These are phyloP conservation scores for Ispidina lecontei DNA, from an alignment of 2,797 vertebrate species.

Conservation along the genomic window DNA sequence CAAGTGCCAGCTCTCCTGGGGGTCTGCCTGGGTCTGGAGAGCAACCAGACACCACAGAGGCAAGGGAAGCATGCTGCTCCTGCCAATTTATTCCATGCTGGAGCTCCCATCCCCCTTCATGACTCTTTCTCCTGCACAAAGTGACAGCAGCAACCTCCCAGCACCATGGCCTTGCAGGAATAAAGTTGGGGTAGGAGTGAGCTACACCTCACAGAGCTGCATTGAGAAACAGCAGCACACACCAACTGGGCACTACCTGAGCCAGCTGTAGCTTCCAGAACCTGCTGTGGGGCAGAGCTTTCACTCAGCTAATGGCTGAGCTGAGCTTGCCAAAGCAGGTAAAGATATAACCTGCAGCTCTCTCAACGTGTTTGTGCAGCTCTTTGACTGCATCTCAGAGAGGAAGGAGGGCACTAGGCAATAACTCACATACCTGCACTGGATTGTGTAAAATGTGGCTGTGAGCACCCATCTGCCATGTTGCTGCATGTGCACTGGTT, in stretches of 20 bases:
- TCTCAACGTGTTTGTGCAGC: slow-evolving; percentile 57
- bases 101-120: rapidly evolving
- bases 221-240: rapidly evolving
- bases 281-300: slow-evolving; percentile 2
- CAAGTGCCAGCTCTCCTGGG: neutral
- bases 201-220: rapidly evolving
- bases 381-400: neutral
- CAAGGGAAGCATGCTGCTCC: neutral
- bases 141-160: neutral
- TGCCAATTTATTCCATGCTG: rapidly evolving
- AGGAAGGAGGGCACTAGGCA: slow-evolving; percentile 55
- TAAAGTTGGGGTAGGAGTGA: neutral
- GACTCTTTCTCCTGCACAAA: neutral
- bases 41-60: neutral
- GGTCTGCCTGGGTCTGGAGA: neutral
- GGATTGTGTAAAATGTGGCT: slow-evolving; percentile 54
- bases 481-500: slow-evolving; percentile 40
- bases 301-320: neutral
- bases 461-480: slow-evolving; percentile 29
- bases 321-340: slow-evolving; percentile 51
- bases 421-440: slow-evolving; percentile 45
- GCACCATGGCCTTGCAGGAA: neutral
- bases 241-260: neutral
- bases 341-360: slow-evolving; percentile 47
- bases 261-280: neutral